phyloP scores from a whole-genome alignment of 2,113 vertebrate species.

The Sminthopsis crassicaudata region DNA sequence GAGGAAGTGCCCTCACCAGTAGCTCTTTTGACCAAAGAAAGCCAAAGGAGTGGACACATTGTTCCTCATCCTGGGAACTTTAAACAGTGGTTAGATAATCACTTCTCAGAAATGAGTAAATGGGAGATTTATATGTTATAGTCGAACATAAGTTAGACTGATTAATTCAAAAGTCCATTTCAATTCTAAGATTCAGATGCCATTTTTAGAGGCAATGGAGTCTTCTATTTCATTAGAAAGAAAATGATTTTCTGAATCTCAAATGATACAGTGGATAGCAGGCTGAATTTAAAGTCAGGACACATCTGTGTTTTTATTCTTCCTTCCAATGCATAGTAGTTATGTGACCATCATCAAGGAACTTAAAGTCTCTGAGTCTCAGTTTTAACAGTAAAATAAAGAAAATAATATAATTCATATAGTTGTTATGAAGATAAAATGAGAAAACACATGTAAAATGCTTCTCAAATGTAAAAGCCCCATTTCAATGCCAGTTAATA shows the following conservation, averaged over 20 bases:
- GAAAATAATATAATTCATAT: background rate
- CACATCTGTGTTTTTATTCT: background rate
- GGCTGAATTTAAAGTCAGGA: background rate
- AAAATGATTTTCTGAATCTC: background rate
- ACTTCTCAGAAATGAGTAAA: background rate
- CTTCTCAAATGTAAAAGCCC: background rate
- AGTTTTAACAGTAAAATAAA: background rate
- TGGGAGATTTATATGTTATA: background rate
- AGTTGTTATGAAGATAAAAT: background rate
- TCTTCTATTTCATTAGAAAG: background rate
- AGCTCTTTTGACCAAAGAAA: background rate
- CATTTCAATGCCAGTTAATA: background rate
- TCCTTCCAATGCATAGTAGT: background rate
- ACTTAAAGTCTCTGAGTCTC: background rate
- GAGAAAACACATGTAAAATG: background rate
- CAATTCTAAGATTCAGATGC: background rate
- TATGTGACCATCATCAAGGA: background rate
- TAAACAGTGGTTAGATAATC: background rate
- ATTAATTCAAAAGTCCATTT: background rate
- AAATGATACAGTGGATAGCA: background rate
- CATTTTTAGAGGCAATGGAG: background rate
- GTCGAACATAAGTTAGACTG: background rate
- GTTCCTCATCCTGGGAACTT: background rate
- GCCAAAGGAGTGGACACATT: background rate
- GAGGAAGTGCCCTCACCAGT: background rate